These are phyloP conservation scores for Chydorus sphaericus DNA, from an alignment of 2,888 invertebrate genomes.

Conservation along the genomic window DNA sequence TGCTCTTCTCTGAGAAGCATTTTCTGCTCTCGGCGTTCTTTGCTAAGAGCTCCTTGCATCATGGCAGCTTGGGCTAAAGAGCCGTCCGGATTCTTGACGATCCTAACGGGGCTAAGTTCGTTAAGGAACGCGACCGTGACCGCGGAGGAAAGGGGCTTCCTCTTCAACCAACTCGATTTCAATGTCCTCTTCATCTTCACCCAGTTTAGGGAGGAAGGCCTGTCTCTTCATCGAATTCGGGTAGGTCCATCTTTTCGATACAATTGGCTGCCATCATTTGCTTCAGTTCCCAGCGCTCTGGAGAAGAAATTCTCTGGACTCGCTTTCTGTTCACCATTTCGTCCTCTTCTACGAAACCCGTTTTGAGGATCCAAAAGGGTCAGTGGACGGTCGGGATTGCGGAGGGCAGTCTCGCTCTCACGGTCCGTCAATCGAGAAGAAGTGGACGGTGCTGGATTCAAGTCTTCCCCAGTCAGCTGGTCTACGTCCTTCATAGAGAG, in stretches of 20 bases:
- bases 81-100: conserved; percentile 98
- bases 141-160: conserved; percentile 89
- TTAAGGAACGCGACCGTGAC: conserved; percentile 73
- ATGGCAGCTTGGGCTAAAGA: conserved; percentile 97
- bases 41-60: conserved; percentile 97
- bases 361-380: conserved; percentile 36
- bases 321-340: conserved; percentile 59
- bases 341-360: conserved; percentile 54
- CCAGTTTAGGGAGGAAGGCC: conserved; percentile 79
- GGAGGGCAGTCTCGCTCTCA: conserved; percentile 47
- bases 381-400: conserved; percentile 86
- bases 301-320: conserved; percentile 83
- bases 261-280: conserved; percentile 90
- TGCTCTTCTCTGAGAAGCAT: conserved; percentile 89
- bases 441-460: conserved; percentile 71
- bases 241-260: conserved; percentile 81
- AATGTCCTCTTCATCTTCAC: conserved; percentile 89
- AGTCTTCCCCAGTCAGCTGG: conserved; percentile 82
- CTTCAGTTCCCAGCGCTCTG: conserved; percentile 91
- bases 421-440: conserved; percentile 23
- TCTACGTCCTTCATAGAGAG: conserved; percentile 97
- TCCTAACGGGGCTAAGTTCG: conserved; percentile 81
- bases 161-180: conserved; percentile 98
- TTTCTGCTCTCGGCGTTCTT: conserved; percentile 90
- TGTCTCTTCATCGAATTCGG: conserved; percentile 95